Base-by-base conservation (phyloP, 2,797 vertebrate genomes). In the Epinephelus malabaricus region DNA sequence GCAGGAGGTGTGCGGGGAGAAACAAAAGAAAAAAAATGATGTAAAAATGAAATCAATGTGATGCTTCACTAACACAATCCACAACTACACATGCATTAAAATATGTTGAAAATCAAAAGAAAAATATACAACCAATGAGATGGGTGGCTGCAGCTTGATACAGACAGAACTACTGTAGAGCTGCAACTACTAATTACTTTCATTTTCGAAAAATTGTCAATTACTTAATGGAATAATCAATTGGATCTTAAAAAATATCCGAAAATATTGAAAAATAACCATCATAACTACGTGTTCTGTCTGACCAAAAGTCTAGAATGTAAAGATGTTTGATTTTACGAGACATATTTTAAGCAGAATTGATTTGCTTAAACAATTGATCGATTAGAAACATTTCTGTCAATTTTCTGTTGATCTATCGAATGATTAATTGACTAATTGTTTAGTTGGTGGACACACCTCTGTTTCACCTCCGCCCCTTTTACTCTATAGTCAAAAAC, bases 41-140 rank as follows among this genome's bases (percentile, higher is more conserved):
- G 91, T 89, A 85, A 82, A 95, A 87, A 89, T 82, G 47, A 96
- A 96, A 96, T 92, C 81, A 94, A 94, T 88, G 94, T 95, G 93
- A 95, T 96, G 94, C 93, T 94, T 89, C 73, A 96, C 88, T 83
- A 92, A 61, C 92, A 94, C 86, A 85, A 95, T 93, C 54, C 10
- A 74, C 38, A 60, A 63, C 83, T 82, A 72, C 2, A 27, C 86
- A 89, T 86, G 90, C 86, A 84, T 0, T 60, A 76, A 87, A 83
- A 82, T 1, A 73, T 88, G 86, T 85, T 88, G 0, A 21, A 89
- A 86, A 69, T 50, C 2, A 82, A 94, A 95, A 92, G 56, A 88
- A 94, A 94, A 92, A 91, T 93, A 78, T 71, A 92, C 83, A 83
- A 92, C 87, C 46, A 89, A 93, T 94, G 96, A 87, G 90, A 92